phyloP scores from a whole-genome alignment of 2,113 vertebrate genomes.

The Athene noctua region DNA sequence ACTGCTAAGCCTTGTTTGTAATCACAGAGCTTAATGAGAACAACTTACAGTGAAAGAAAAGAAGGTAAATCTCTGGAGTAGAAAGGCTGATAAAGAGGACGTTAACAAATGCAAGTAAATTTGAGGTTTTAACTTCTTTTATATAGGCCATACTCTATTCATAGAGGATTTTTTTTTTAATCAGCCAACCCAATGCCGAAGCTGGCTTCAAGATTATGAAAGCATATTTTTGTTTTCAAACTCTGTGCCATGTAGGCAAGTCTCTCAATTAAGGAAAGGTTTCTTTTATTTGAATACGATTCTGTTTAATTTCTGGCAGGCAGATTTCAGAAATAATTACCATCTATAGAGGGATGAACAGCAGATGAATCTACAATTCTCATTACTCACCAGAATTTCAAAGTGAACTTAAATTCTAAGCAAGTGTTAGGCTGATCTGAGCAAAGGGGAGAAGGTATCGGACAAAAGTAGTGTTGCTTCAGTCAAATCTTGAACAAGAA shows the following conservation, averaged over 20 bases:
- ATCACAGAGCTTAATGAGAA: constrained; percentile 60
- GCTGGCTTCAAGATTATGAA: not conserved
- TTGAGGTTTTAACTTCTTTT: constrained; percentile 44
- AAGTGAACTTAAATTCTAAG: not conserved
- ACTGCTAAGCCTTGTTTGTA: constrained; percentile 61
- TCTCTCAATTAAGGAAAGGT: constrained; percentile 11
- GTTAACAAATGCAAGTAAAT: constrained; percentile 37
- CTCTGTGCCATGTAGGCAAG: not conserved
- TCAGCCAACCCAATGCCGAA: not conserved
- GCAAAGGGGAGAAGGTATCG: not conserved
- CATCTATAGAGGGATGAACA: not conserved
- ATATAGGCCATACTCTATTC: not conserved
- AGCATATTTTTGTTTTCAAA: not conserved
- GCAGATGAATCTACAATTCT: not conserved
- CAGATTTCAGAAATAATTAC: constrained; percentile 45
- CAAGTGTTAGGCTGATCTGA: not conserved
- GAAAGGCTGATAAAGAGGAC: constrained; percentile 20
- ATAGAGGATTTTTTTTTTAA: not conserved
- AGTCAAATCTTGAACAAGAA: not conserved
- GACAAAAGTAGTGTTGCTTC: not conserved
- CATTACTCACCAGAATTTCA: not conserved
- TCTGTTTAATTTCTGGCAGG: constrained; percentile 28
- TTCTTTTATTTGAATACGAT: constrained; percentile 32
- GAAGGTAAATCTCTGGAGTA: constrained; percentile 38
- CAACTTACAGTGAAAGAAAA: constrained; percentile 40